Conservation (phyloP, 2,797 vertebrate species). For the Natrix natrix region DNA sequence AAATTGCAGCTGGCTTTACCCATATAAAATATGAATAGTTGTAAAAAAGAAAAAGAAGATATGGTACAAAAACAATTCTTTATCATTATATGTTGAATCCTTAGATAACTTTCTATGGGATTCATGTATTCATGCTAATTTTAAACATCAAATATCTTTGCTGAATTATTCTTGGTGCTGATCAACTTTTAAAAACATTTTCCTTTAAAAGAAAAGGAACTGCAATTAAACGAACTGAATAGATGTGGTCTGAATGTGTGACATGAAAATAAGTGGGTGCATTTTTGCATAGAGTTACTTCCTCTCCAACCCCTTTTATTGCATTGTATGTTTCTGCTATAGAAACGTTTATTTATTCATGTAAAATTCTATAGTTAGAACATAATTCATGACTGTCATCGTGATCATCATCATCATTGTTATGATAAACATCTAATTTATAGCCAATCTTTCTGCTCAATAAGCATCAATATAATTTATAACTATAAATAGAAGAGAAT, state of each 20-base stretch:
- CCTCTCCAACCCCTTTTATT: not conserved
- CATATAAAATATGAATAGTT: not conserved
- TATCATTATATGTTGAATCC: constrained; percentile 41
- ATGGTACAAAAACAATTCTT: not conserved
- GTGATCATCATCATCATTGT: not conserved
- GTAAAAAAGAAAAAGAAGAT: not conserved
- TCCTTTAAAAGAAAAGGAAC: constrained; percentile 19
- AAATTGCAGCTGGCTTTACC: not conserved
- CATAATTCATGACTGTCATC: not conserved
- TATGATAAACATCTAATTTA: not conserved
- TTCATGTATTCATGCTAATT: constrained; percentile 41
- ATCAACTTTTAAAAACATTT: constrained; percentile 39
- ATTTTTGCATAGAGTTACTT: constrained; percentile 24
- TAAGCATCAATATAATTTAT: not conserved
- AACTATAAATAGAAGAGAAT: not conserved
- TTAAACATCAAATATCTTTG: constrained; percentile 6
- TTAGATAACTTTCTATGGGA: constrained; percentile 47
- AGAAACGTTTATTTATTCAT: constrained; percentile 21
- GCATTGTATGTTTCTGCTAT: constrained; percentile 1
- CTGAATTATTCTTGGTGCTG: constrained; percentile 33
- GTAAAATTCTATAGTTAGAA: not conserved
- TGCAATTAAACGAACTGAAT: constrained; percentile 19
- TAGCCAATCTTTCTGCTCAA: not conserved
- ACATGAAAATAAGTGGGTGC: constrained; percentile 9
- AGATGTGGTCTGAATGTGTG: constrained; percentile 37